These are phyloP conservation scores for Agapostemon virescens DNA, from an alignment of 2,888 invertebrate genomes.

Conservation along the genomic window DNA sequence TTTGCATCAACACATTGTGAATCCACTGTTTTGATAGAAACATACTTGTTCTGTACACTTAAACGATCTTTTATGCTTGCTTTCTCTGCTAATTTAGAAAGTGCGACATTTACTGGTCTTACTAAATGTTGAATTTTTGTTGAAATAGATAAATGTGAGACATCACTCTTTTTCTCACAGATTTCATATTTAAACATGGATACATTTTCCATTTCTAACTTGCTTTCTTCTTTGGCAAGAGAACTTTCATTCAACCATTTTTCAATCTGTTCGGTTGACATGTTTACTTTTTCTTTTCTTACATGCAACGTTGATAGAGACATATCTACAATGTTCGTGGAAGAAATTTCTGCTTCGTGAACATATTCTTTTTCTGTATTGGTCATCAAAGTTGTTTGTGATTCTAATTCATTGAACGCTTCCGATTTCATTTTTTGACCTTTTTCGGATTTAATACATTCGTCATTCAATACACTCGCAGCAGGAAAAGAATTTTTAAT, in stretches of 20 bases:
- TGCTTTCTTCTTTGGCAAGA: constrained; percentile 80
- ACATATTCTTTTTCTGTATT: constrained; percentile 60
- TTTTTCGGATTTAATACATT: constrained; percentile 20
- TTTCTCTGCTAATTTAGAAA: constrained; percentile 72
- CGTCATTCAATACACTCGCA: constrained; percentile 12
- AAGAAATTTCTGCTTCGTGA: constrained; percentile 58
- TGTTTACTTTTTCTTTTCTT: constrained; percentile 85
- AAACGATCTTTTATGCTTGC: constrained; percentile 51
- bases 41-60: constrained; percentile 39
- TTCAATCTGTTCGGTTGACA: constrained; percentile 87
- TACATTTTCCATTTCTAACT: constrained; percentile 75
- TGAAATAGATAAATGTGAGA: constrained; percentile 77
- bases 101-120: constrained; percentile 78
- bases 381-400: constrained; percentile 25
- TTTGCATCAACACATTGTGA: constrained; percentile 32
- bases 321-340: constrained; percentile 72
- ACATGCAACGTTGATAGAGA: constrained; percentile 74
- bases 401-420: constrained; percentile 30
- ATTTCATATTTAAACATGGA: constrained; percentile 71
- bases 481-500: background rate
- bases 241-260: constrained; percentile 85
- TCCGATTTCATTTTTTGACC: constrained; percentile 44
- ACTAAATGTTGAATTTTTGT: constrained; percentile 79
- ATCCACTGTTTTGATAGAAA: constrained; percentile 29
- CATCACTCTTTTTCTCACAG: constrained; percentile 67